Base-by-base conservation (phyloP, 2,888 invertebrate genomes). In the Desoria tigrina region DNA sequence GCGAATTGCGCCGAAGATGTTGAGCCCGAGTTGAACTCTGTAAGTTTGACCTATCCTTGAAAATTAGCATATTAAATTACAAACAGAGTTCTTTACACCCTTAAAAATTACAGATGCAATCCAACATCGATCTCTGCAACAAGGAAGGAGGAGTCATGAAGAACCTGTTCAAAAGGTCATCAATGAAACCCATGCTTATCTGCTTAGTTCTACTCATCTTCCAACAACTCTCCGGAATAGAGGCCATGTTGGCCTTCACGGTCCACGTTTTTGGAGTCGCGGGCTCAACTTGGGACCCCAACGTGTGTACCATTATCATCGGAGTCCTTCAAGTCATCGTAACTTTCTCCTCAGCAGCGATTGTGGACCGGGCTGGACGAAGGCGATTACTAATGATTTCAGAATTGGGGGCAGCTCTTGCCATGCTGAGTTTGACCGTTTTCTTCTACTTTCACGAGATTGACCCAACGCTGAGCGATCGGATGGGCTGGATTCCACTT, bases 151-250 rank as follows among this genome's bases (percentile, higher is more conserved):
- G 14, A 2, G 72, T 79, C 24, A 80, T 86, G 1, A 80, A 81
- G 51, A 85, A 88, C 77, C 82, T 91, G 73, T 81, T 83, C 1
- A 85, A 84, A 71, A 84, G 83, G 21, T 87, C 86, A 0, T 85
- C 89, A 9, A 84, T 86, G 45, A 87, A 84, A 24, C 51, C 51
- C 7, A 51, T 51, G 51, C 14, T 51, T 6, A 87, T 90, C 59
- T 87, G 87, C 2, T 82, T 90, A 28, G 86, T 90, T 18, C 85
- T 92, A 68, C 90, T 94, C 87, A 85, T 90, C 77, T 90, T 90
- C 81, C 92, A 92, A 77, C 92, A 92, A 79, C 84, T 90, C 77
- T 88, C 89, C 66, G 92, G 92, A 60, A 85, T 92, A 73, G 91
- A 92, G 80, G 90, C 90, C 0, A 88, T 92, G 68, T 45, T 92